A percentile compares a stretch with the other conserved stretches of the same genome.
These are phyloP conservation scores for Myrmecobius fasciatus DNA, from an alignment of 2,113 vertebrate genomes.

Conservation along the genomic window DNA sequence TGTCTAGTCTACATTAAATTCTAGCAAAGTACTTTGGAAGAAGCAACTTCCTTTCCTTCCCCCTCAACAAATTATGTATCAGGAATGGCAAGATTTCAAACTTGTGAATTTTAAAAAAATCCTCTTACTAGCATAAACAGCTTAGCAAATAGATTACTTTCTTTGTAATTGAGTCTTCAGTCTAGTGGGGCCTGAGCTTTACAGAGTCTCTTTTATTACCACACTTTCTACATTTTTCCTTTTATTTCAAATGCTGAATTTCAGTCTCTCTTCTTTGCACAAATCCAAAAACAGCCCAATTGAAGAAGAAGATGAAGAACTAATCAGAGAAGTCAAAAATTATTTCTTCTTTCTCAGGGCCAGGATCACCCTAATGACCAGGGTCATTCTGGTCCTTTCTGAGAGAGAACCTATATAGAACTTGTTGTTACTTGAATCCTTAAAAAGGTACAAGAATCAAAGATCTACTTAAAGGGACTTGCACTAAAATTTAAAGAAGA, in stretches of 20 bases:
- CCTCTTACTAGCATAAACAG: neutral
- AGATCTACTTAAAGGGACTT: neutral
- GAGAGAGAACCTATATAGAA: neutral
- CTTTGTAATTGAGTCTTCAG: neutral
- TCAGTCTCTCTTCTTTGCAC: slow-evolving; percentile 8
- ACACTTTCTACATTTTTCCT: neutral
- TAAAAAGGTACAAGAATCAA: neutral
- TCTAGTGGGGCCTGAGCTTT: slow-evolving; percentile 1
- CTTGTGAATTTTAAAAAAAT: neutral
- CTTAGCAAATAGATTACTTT: slow-evolving; percentile 26
- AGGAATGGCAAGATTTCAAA: slow-evolving; percentile 21
- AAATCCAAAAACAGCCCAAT: slow-evolving; percentile 2
- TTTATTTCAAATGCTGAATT: slow-evolving; percentile 23
- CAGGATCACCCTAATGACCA: neutral
- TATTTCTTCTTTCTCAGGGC: neutral
- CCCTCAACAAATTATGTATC: slow-evolving; percentile 18
- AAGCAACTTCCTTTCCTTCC: slow-evolving; percentile 26
- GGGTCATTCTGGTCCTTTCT: neutral
- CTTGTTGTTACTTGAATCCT: neutral
- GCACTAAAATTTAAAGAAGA: no score
- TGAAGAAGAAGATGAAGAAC: neutral
- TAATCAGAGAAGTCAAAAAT: neutral
- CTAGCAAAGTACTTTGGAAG: slow-evolving; percentile 5
- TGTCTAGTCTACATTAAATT: slow-evolving; percentile 36
- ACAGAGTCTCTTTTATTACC: neutral